Percentiles rank a stretch among this genome's conserved stretches.
These are phyloP conservation scores for Scaptomyza graminum DNA, from an alignment of 1,140 invertebrate species.

Conservation along the genomic window DNA sequence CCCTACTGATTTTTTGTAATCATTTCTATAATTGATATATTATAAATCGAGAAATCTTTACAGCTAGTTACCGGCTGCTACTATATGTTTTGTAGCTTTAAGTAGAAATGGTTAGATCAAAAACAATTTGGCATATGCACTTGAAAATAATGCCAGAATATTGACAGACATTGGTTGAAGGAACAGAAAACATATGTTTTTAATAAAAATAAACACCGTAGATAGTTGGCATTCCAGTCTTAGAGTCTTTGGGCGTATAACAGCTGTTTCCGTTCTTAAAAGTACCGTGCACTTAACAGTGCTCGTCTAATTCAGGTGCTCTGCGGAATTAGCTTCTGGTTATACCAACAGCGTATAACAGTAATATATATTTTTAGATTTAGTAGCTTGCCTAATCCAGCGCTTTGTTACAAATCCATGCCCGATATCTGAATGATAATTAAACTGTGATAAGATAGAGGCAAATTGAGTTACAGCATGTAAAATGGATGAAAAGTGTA, in stretches of 20 bases:
- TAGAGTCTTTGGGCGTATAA: neutral
- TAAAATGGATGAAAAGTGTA: neutral
- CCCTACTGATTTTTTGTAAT: conserved; percentile 26
- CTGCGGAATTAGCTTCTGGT: neutral
- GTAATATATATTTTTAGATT: neutral
- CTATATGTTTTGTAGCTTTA: neutral
- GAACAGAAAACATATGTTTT: conserved; percentile 2
- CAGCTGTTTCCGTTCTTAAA: neutral
- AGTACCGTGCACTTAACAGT: neutral
- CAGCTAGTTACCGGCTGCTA: neutral
- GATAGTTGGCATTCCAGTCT: conserved; percentile 2
- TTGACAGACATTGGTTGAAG: neutral
- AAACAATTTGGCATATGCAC: conserved; percentile 10
- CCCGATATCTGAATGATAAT: neutral
- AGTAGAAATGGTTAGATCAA: conserved; percentile 41
- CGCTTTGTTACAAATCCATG: neutral
- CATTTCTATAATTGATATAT: conserved; percentile 49
- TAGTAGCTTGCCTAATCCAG: neutral
- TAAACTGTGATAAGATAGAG: neutral
- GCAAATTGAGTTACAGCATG: neutral
- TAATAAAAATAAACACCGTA: too few relatives aligned
- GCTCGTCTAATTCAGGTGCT: neutral
- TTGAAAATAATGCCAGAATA: neutral
- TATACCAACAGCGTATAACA: neutral
- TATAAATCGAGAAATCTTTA: conserved; percentile 18